phyloP scores from a whole-genome alignment of 2,113 vertebrate species.

The Pseudonaja textilis region DNA sequence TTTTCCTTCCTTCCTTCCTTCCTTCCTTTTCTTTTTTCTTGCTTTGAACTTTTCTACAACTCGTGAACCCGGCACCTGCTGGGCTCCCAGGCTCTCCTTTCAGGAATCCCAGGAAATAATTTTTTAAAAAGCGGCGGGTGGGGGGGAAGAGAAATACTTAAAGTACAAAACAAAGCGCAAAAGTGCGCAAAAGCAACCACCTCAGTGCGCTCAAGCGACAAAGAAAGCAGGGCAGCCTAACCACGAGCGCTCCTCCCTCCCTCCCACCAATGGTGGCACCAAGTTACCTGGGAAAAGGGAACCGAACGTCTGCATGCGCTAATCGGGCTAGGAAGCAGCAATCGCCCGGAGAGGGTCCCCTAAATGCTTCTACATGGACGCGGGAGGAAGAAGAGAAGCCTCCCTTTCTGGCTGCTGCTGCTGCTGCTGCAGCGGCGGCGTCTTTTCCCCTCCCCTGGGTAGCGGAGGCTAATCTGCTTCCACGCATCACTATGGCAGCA shows the following conservation, averaged over 20 bases:
- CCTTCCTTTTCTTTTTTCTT: no score
- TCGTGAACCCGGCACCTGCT: background rate
- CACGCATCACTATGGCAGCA: conserved; percentile 30
- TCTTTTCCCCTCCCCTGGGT: background rate
- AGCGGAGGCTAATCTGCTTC: conserved; percentile 2
- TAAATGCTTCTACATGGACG: background rate
- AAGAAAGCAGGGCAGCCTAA: background rate
- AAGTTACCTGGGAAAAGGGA: background rate
- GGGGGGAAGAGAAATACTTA: background rate
- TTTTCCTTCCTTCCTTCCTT: background rate
- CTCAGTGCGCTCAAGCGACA: background rate
- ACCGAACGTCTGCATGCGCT: background rate
- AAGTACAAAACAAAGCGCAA: background rate
- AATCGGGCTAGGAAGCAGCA: background rate
- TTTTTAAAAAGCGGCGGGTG: fast-evolving
- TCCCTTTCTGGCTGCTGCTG: background rate
- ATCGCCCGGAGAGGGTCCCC: background rate
- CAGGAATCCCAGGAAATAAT: background rate
- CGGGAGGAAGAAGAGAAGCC: background rate
- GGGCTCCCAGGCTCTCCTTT: background rate
- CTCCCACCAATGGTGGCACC: background rate
- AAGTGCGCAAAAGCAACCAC: background rate
- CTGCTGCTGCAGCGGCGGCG: background rate
- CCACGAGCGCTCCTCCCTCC: background rate
- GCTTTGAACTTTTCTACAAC: background rate